Evolutionary conservation across 2,888 invertebrate genomes (phyloP), one percentile per base, ranked within the genome.

Genomic region (Theodoxus fluviatilis): DNA sequence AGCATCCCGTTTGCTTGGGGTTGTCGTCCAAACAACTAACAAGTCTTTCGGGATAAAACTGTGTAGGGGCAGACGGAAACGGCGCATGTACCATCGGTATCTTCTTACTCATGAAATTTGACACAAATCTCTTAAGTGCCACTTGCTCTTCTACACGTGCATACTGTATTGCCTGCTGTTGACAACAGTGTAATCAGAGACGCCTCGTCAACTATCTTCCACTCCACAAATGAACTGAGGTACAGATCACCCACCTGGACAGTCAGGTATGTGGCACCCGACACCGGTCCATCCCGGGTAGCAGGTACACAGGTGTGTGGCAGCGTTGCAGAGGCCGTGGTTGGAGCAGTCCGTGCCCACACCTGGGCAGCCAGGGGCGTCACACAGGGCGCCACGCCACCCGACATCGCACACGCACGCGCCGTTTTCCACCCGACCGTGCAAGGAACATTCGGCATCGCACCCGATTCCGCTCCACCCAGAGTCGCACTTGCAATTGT

Each of bases 351-450:
- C 79, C 37, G 71, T 66, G 4, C 57, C 70, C 1, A 67, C 69
- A 22, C 82, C 82, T 43, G 82, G 81, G 57, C 82, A 82, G 3
- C 81, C 82, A 18, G 79, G 79, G 22, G 70, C 69, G 64, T 80
- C 78, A 71, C 82, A 82, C n/a, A 79, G 35, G 9, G n/a, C 35
- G 3, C 81, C 82, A 28, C 82, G 69, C 79, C 78, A 82, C 64
- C 78, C 78, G 18, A 75, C 73, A 33, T 79, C 74, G 73, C 82
- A 82, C 7, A 69, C 25, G 76, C 82, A 82, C 9, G 22, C 59
- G 1, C 68, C 73, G n/a, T 69, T 69, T 18, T 71, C 59, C 9
- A 80, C 76, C 68, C 61, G 68, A 7, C 82, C 82, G 67, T 79
- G 79, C 33, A 75, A 65, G 0, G 79, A 79, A 63, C 82, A 82